These are phyloP conservation scores for Chrysoperla carnea DNA, from an alignment of 1,140 invertebrate genomes.

Conservation along the genomic window DNA sequence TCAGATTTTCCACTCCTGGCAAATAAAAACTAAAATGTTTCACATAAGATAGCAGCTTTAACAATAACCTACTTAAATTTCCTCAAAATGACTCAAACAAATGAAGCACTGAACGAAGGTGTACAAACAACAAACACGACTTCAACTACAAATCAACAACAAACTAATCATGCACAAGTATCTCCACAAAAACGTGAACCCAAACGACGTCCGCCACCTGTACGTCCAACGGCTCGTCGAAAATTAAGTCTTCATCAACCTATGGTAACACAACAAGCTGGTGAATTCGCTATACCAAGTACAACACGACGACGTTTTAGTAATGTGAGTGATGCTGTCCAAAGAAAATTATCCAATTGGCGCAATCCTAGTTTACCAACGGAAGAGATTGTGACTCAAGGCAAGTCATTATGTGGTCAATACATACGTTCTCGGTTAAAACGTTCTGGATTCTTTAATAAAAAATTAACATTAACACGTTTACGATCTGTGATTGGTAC, in stretches of 20 bases:
- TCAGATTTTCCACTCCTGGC: too few species aligned
- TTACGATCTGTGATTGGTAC: constrained; percentile 38
- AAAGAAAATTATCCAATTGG: constrained; percentile 51
- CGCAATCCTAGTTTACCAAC: constrained; percentile 30
- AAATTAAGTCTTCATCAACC: constrained; percentile 27
- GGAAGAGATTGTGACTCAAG: constrained; percentile 36
- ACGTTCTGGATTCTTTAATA: constrained; percentile 41
- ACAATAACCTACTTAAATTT: too few species aligned
- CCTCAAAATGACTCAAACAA: too few species aligned
- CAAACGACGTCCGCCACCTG: too few species aligned
- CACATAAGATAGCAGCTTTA: too few species aligned
- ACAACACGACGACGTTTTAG: constrained; percentile 36
- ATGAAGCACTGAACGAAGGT: too few species aligned
- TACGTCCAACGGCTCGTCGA: constrained; percentile 7
- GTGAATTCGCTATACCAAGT: constrained; percentile 11
- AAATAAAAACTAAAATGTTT: too few species aligned
- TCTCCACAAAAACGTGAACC: too few species aligned
- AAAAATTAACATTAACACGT: constrained; percentile 48
- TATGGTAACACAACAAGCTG: constrained; percentile 19
- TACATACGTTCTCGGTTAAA: constrained; percentile 46
- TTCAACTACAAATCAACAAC: too few species aligned
- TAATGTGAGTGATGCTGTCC: constrained; percentile 50
- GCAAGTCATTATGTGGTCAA: constrained; percentile 41
- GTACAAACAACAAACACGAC: too few species aligned
- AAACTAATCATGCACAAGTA: too few species aligned